Base-by-base conservation (phyloP, 37 sponge, comb jelly and placozoan genomes). In the Dysidea cf. avara region DNA sequence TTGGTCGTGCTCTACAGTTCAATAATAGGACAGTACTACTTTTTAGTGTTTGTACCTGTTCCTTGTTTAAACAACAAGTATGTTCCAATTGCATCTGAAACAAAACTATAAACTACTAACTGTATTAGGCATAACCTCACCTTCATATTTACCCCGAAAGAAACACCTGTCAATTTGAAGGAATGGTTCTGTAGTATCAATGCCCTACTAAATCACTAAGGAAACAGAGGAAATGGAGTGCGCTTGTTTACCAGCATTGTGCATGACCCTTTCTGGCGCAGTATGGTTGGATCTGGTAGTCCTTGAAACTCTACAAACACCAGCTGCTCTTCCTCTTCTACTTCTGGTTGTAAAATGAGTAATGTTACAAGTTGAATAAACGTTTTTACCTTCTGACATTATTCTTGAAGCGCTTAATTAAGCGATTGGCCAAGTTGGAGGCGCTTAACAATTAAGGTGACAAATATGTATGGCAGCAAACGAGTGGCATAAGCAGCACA, bases 81-180 rank as follows among this genome's bases (percentile, higher is more conserved):
- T 1, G 82, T 56, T 1, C 66, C 59, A 17, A 81, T 1, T 35
- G n/a, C 5, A 65, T 43, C 46, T 43, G 9, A 43, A 43, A 9
- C 46, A 43, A 43, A 43, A 43, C 9, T 43, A 12, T 43, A 43
- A 43, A n/a, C n/a, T n/a, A n/a, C 9, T 12, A 9, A 43, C 9
- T 43, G 46, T 9, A 9, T 43, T 43, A 12, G 9, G 9, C 9
- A 9, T 9, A 43, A 12, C 9, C 9, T 22, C 53, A 34, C 63
- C 77, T 63, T 76, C 77, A 53, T 83, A 83, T 1, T 20, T 39
- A 2, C 84, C 84, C 34, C 59, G 66, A 62, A 83, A 83, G 24
- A 76, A 28, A 31, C 70, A 63, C 34, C 54, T 69, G 48, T 70
- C 84, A 16, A 83, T 24, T 46, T 83, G 84, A 1, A 83, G 70